Evolutionary conservation across 2,888 invertebrate genomes (phyloP).

Genomic region (Cosmia trapezina): DNA sequence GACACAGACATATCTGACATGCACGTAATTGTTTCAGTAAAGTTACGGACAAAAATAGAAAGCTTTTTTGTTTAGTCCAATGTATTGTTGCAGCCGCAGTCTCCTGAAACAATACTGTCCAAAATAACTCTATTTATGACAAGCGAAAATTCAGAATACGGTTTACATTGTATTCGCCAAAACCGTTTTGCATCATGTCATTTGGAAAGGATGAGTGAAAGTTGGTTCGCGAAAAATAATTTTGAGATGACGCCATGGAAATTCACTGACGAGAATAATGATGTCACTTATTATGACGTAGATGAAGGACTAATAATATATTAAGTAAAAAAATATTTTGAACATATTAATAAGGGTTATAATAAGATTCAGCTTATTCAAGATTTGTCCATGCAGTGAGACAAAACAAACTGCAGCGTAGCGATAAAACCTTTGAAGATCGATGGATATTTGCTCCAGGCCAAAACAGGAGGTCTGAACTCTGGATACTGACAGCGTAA

Average conservation of each 20-base stretch:
- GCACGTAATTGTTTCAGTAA: constrained; percentile 43
- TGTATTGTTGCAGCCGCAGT: constrained; percentile 58
- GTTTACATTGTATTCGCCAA: constrained; percentile 33
- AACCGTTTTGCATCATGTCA: constrained; percentile 24
- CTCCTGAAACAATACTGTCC: constrained; percentile 52
- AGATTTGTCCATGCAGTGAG: neutral
- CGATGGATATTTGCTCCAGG: neutral
- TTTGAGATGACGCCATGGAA: constrained; percentile 37
- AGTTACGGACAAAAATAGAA: constrained; percentile 55
- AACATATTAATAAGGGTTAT: neutral
- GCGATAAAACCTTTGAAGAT: constrained; percentile 10
- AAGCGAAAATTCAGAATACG: constrained; percentile 32
- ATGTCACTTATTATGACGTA: constrained; percentile 21
- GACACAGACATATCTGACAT: constrained; percentile 36
- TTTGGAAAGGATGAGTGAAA: constrained; percentile 44
- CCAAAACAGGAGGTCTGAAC: neutral
- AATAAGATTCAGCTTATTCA: neutral
- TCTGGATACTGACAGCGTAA: neutral
- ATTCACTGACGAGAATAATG: constrained; percentile 16
- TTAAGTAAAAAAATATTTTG: constrained; percentile 4
- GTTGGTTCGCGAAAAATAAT: constrained; percentile 25
- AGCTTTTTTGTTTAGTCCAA: constrained; percentile 50
- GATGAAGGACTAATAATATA: constrained; percentile 9
- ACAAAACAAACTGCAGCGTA: neutral
- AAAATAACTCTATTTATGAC: constrained; percentile 54